phyloP scores from a whole-genome alignment of 2,888 invertebrate genomes.

The Dynastes grantii region DNA sequence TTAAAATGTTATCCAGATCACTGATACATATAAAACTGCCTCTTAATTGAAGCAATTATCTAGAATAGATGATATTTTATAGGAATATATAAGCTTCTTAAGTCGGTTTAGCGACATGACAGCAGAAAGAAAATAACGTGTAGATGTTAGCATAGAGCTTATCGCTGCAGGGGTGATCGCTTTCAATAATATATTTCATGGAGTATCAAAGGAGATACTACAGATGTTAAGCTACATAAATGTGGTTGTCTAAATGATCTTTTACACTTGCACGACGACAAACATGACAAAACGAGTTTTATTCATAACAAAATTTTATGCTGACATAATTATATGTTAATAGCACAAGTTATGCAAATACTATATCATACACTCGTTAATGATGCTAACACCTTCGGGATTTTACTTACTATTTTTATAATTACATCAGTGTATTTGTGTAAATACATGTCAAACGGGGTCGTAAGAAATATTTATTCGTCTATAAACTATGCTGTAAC shows the following conservation, averaged over 20 bases:
- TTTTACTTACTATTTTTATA: no score
- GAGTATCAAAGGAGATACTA: background rate
- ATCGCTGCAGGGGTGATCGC: background rate
- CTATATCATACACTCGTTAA: background rate
- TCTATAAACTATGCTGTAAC: no score
- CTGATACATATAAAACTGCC: slow-evolving; percentile 13
- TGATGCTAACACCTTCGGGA: no score
- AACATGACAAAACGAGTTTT: no score
- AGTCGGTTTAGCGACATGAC: background rate
- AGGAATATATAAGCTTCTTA: slow-evolving; percentile 5
- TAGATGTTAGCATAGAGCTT: background rate
- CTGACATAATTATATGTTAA: background rate
- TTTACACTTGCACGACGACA: background rate
- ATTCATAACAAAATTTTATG: background rate
- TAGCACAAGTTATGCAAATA: background rate
- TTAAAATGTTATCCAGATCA: slow-evolving; percentile 1
- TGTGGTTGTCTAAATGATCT: background rate
- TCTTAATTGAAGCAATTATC: slow-evolving; percentile 27
- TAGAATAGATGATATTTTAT: background rate
- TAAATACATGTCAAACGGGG: no score
- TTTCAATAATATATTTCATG: background rate
- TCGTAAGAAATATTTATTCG: no score
- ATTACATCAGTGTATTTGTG: no score
- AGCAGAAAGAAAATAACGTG: background rate
- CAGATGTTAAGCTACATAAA: background rate